Base-by-base conservation (phyloP, 2,797 vertebrate genomes). In the Falco biarmicus region DNA sequence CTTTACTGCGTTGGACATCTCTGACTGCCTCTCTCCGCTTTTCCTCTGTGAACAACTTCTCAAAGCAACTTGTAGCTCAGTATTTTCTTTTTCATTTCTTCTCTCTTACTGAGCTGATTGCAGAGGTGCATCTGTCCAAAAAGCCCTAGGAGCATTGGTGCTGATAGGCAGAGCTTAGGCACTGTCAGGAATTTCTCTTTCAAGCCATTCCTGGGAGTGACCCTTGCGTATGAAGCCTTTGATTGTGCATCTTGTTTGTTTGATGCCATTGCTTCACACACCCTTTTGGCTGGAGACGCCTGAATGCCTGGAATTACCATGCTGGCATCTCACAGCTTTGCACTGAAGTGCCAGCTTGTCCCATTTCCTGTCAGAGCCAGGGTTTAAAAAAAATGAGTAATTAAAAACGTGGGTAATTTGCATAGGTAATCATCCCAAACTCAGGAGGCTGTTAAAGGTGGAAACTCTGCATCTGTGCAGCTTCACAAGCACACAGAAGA, bases 1-100 rank as follows among this genome's bases (percentile, higher is more conserved):
- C 96, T 97, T 97, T 94, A 96, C 80, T 82, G 56, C 87, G 7
- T 32, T 78, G 85, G 82, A 66, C 3, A 1, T 93, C 93, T 96
- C 91, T 93, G 89, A 88, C 76, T 93, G 63, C 82, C 86, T 95
- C 65, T 75, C 69, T 82, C 73, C 31, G 5, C 70, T 88, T 94
- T 51, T 81, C 91, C 92, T 95, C 74, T 64, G 90, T 91, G 95
- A 91, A 88, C 91, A 73, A 91, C 95, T 89, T 93, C 87, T 94
- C 50, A 91, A 89, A 73, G 65, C 76, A 84, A 28, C 47, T 48
- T 50, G 51, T 78, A 91, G 82, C 37, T 77, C 50, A 26, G 51
- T 17, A 51, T 32, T 73, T 50, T 47, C 37, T 74, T 90, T 65
- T 59, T 31, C 43, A 19, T 74, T 80, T 51, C 32, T 60, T 77